phyloP scores from a whole-genome alignment of 2,888 invertebrate species.

The Nephrotoma guestfalica region DNA sequence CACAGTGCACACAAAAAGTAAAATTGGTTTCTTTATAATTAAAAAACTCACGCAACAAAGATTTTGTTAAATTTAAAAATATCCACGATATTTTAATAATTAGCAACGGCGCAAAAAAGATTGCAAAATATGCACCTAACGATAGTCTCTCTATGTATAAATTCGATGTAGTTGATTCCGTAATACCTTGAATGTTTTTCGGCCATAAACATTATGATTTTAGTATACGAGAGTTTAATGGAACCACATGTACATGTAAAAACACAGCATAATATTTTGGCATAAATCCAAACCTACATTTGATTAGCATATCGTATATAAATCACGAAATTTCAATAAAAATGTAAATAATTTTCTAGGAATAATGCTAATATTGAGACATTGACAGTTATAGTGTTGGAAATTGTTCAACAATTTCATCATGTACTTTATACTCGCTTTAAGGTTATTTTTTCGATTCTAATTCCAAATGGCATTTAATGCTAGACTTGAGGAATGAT shows the following conservation, averaged over 20 bases:
- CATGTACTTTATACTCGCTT: neutral
- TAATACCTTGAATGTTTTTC: neutral
- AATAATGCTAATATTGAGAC: neutral
- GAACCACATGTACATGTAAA: neutral
- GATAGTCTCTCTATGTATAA: no score
- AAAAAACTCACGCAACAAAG: neutral
- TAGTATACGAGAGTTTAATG: neutral
- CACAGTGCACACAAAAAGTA: neutral
- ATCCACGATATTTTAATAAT: neutral
- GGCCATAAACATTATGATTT: neutral
- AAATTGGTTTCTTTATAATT: neutral
- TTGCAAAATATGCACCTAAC: neutral
- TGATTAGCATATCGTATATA: neutral
- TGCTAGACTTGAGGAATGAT: neutral
- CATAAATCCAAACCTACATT: neutral
- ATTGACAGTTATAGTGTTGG: neutral
- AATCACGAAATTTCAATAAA: neutral
- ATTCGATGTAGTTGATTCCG: neutral
- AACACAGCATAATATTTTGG: neutral
- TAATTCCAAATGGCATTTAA: neutral
- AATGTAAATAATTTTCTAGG: neutral
- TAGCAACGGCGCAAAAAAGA: neutral
- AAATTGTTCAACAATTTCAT: neutral
- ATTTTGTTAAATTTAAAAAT: neutral
- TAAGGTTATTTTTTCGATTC: neutral